phyloP scores from a whole-genome alignment of 2,113 vertebrate species.

The Pomatostomus ruficeps region DNA sequence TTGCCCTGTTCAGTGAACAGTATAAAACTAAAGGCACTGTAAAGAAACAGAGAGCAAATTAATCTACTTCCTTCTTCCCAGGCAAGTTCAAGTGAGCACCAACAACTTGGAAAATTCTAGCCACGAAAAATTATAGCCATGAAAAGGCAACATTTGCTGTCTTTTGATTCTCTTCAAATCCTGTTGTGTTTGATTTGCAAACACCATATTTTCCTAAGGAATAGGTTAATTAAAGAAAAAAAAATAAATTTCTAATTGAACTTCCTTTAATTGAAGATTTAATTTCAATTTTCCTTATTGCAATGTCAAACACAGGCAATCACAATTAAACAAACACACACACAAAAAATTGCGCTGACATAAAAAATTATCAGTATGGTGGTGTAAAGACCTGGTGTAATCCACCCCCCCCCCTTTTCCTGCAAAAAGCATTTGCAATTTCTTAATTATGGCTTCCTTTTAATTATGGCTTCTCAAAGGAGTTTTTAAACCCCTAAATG shows the following conservation, averaged over 20 bases:
- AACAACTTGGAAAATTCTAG: slow-evolving; percentile 16
- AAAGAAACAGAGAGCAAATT: slow-evolving; percentile 15
- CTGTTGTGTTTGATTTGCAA: background rate
- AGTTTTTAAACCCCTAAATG: background rate
- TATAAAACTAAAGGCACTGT: background rate
- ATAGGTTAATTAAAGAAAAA: background rate
- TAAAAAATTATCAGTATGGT: background rate
- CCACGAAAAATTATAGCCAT: background rate
- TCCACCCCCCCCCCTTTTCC: accelerated
- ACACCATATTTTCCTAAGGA: background rate
- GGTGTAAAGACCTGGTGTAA: background rate
- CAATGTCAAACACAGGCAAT: background rate
- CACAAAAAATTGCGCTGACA: background rate
- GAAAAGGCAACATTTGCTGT: background rate
- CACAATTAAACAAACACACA: background rate
- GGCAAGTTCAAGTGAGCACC: background rate
- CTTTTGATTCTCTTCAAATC: background rate
- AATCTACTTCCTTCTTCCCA: background rate
- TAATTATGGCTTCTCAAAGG: background rate
- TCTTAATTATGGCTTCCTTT: background rate
- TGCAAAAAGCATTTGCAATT: background rate
- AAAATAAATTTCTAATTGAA: background rate
- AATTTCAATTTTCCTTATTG: background rate
- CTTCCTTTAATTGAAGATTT: background rate
- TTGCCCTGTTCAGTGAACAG: background rate